These are phyloP conservation scores for Tenthredo livida DNA, from an alignment of 2,888 invertebrate species.

Conservation along the genomic window DNA sequence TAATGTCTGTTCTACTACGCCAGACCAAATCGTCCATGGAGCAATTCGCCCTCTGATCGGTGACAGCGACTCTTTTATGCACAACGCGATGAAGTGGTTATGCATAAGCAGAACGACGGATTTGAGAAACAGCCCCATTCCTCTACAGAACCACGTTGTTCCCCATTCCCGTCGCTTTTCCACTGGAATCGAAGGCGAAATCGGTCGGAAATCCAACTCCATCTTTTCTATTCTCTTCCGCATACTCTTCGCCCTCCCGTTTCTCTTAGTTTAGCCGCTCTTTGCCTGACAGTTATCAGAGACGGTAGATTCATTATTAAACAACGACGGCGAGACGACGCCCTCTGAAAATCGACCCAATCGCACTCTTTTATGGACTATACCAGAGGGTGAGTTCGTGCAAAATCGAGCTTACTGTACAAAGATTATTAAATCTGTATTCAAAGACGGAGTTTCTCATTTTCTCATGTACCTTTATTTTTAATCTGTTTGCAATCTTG, in stretches of 20 bases:
- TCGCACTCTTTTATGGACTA: neutral
- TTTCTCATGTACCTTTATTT: constrained; percentile 12
- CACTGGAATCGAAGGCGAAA: constrained; percentile 56
- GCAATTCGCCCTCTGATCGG: constrained; percentile 4
- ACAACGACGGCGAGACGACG: constrained; percentile 54
- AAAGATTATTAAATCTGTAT: constrained; percentile 11
- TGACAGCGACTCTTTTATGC: constrained; percentile 1
- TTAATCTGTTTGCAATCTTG: neutral
- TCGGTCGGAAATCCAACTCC: constrained; percentile 64
- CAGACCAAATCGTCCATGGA: neutral
- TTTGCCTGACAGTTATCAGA: constrained; percentile 13
- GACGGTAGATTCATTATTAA: constrained; percentile 60
- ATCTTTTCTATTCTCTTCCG: constrained; percentile 51
- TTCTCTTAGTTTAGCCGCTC: neutral
- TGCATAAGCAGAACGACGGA: neutral
- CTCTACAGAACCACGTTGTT: constrained; percentile 54
- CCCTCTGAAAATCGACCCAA: constrained; percentile 52
- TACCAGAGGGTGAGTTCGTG: constrained; percentile 22
- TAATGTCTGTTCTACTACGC: neutral
- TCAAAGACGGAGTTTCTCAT: constrained; percentile 1
- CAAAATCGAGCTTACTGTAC: constrained; percentile 9
- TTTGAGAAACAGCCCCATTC: constrained; percentile 8
- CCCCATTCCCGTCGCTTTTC: constrained; percentile 23
- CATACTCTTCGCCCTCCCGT: constrained; percentile 36
- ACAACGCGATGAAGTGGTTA: constrained; percentile 1